A percentile compares a stretch with the other conserved stretches of the same genome.
These are phyloP conservation scores for Mylabris sibirica DNA, from an alignment of 2,888 invertebrate genomes.

Conservation along the genomic window DNA sequence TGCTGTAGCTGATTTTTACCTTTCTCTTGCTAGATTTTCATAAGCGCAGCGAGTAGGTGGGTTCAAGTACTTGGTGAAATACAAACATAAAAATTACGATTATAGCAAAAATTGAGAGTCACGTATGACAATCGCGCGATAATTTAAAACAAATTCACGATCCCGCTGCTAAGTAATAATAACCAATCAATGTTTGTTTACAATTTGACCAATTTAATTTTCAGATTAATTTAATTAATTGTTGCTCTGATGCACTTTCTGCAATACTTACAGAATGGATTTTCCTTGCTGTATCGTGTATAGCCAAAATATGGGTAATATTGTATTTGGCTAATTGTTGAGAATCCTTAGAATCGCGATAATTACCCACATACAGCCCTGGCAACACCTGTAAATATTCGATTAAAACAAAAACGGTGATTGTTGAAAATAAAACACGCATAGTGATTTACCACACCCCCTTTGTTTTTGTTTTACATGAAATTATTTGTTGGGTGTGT, in stretches of 20 bases:
- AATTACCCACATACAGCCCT: slow-evolving; percentile 94
- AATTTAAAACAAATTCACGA: too few species aligned
- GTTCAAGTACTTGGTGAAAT: too few species aligned
- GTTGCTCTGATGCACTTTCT: too few species aligned
- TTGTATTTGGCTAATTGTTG: slow-evolving; percentile 87
- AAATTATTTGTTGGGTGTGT: background rate
- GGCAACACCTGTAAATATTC: slow-evolving; percentile 79
- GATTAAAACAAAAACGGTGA: background rate
- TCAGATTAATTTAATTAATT: background rate
- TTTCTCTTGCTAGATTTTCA: too few species aligned
- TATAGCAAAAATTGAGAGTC: too few species aligned
- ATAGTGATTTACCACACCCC: background rate
- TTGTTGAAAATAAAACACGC: background rate
- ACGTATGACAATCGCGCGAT: too few species aligned
- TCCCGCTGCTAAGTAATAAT: too few species aligned
- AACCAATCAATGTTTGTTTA: too few species aligned
- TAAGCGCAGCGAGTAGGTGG: too few species aligned
- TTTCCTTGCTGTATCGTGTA: slow-evolving; percentile 92
- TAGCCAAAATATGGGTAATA: slow-evolving; percentile 94
- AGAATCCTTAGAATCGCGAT: slow-evolving; percentile 92
- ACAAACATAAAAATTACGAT: too few species aligned
- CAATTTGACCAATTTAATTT: too few species aligned
- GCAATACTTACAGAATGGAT: slow-evolving; percentile 77
- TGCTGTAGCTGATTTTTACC: too few species aligned
- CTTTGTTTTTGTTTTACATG: background rate